Percentiles rank a stretch among this genome's conserved stretches.
phyloP scores from a whole-genome alignment of 2,888 invertebrate species.

The Campoletis raptor region DNA sequence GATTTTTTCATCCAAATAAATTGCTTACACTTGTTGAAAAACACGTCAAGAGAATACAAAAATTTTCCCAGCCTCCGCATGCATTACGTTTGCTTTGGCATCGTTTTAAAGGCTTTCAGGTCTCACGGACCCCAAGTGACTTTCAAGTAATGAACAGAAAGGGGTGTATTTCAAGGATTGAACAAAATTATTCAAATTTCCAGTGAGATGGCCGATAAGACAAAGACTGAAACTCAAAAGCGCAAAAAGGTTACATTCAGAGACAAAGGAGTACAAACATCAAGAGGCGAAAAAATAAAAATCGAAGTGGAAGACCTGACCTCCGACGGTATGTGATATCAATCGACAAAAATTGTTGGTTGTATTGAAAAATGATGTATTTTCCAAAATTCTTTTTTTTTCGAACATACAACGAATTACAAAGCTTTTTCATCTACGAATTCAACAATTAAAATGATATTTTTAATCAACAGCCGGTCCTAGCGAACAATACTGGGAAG shows the following conservation, averaged over 20 bases:
- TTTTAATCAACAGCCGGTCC: conserved; percentile 85
- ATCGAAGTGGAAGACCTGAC: conserved; percentile 90
- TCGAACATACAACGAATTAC: background rate
- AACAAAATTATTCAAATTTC: conserved; percentile 23
- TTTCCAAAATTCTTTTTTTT: background rate
- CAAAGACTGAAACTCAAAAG: conserved; percentile 71
- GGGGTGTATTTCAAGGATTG: background rate
- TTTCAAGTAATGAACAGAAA: background rate
- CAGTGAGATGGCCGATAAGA: conserved; percentile 78
- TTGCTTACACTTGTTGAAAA: background rate
- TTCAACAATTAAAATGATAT: background rate
- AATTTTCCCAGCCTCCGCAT: background rate
- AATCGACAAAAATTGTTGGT: background rate
- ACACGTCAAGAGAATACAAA: background rate
- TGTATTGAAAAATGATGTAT: conserved; percentile 3
- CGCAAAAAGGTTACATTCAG: conserved; percentile 81
- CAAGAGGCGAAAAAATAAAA: conserved; percentile 85
- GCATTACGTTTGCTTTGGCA: background rate
- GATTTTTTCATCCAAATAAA: background rate
- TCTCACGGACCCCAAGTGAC: background rate
- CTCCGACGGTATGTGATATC: conserved; percentile 85
- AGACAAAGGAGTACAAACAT: conserved; percentile 88
- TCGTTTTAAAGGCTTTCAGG: background rate
- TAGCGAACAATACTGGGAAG: conserved; percentile 91
- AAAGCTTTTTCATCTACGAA: background rate